Base-by-base conservation (phyloP, 2,797 vertebrate species). In the Furcifer pardalis region DNA sequence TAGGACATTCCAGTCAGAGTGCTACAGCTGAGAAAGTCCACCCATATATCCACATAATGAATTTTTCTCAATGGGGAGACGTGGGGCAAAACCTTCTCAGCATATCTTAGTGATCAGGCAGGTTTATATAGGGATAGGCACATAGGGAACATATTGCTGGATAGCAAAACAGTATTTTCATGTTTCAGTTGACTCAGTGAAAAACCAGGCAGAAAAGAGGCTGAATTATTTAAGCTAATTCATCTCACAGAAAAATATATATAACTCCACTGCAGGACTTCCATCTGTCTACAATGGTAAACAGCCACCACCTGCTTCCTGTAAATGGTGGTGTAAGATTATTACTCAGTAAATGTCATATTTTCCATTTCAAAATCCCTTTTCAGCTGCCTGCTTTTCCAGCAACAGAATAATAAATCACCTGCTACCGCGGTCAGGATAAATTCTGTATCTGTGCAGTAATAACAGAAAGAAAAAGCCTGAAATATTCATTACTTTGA, bases 301-400 rank as follows among this genome's bases (percentile, higher is more conserved):
- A 93, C 81, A 93, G 85, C 91, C 82, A 93, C 90, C 93, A 95
- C 93, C 94, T 95, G 93, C 92, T 92, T 96, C 92, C 91, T 92
- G 83, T 86, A 88, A 95, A 94, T 89, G 91, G 91, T 0, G 4
- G 89, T 90, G 71, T 89, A 92, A 94, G 91, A 93, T 94, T 94
- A 93, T 94, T 89, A 91, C 89, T 92, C 89, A 91, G 90, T 90
- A 95, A 96, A 95, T 95, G 92, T 94, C 94, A 95, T 83, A 88
- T 94, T 95, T 94, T 95, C 92, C 93, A 95, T 95, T 95, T 95
- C 92, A 95, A 94, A 95, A 91, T 72, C 88, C 75, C 85, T 88
- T 94, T 94, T 93, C 89, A 93, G 83, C 87, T 92, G 81, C 88
- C 86, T 93, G 73, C 93, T 92, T 91, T 89, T 93, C 83, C 80